Evolutionary conservation across 2,797 vertebrate genomes (phyloP).

Genomic region (Hyperoplus lanceolatus): DNA sequence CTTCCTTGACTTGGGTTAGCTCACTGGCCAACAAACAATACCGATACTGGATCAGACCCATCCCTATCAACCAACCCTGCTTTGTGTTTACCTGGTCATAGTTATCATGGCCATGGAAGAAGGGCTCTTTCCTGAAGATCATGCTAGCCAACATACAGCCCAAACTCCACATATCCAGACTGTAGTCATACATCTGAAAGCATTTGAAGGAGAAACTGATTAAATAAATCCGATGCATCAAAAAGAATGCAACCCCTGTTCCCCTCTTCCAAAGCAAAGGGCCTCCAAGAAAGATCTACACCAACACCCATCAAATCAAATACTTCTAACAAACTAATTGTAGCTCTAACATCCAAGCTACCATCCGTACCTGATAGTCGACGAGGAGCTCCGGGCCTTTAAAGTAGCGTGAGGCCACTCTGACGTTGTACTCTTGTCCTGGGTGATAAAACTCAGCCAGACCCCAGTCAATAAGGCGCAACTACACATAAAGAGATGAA

Average conservation of each 20-base stretch:
- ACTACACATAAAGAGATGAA: conserved; percentile 69
- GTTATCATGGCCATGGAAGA: conserved; percentile 99
- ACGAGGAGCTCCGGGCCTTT: conserved; percentile 97
- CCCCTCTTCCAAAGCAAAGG: not conserved
- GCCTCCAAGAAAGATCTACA: not conserved
- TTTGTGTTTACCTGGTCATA: conserved; percentile 92
- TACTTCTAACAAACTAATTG: not conserved
- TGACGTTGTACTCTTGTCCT: conserved; percentile 97
- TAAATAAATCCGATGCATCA: too few species aligned
- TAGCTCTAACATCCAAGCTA: not conserved
- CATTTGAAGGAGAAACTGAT: not conserved
- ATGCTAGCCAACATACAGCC: conserved; percentile 98
- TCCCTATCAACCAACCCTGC: not conserved
- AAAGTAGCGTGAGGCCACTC: conserved; percentile 96
- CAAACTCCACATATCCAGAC: conserved; percentile 98
- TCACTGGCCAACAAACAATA: too few species aligned
- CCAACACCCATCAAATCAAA: not conserved
- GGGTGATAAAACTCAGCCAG: conserved; percentile 97
- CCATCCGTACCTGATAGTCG: conserved; percentile 91
- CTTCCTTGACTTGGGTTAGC: too few species aligned
- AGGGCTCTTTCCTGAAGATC: conserved; percentile 99
- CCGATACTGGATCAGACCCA: too few species aligned
- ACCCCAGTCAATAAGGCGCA: conserved; percentile 97
- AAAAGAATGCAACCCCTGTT: too few species aligned
- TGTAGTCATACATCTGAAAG: conserved; percentile 96